These are phyloP conservation scores for Pollicipes pollicipes DNA, from an alignment of 1,140 invertebrate genomes.

Conservation along the genomic window DNA sequence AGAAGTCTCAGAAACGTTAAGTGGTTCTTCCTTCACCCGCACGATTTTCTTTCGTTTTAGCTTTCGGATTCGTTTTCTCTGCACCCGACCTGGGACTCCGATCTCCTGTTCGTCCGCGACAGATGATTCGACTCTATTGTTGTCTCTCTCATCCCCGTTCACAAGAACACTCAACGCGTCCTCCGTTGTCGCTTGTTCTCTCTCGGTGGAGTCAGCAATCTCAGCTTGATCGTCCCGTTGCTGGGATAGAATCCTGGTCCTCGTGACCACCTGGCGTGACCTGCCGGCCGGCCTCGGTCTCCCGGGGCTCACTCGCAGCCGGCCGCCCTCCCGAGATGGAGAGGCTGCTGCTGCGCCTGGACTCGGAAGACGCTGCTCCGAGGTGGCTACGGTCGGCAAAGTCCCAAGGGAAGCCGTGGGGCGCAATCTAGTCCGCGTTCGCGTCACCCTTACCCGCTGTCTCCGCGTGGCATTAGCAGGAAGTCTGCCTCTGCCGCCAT, in stretches of 20 bases:
- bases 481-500: not conserved
- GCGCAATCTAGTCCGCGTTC: not conserved
- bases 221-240: no score
- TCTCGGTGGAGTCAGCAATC: no score
- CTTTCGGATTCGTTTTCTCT: not conserved
- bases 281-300: not conserved
- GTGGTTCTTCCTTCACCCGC: not conserved
- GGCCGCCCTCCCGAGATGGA: no score
- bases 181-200: no score
- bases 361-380: no score
- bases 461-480: not conserved
- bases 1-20: not conserved
- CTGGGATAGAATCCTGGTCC: not conserved
- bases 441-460: not conserved
- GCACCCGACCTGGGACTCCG: no score
- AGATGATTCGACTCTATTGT: no score
- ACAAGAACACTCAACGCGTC: no score
- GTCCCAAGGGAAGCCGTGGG: not conserved
- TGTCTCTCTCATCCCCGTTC: no score
- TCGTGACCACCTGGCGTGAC: not conserved
- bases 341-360: no score
- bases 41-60: not conserved
- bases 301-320: not conserved
- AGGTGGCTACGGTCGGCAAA: not conserved
- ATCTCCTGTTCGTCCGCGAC: no score